Conservation (phyloP, 2,797 vertebrate genomes). For the Psittacula derbiana region DNA sequence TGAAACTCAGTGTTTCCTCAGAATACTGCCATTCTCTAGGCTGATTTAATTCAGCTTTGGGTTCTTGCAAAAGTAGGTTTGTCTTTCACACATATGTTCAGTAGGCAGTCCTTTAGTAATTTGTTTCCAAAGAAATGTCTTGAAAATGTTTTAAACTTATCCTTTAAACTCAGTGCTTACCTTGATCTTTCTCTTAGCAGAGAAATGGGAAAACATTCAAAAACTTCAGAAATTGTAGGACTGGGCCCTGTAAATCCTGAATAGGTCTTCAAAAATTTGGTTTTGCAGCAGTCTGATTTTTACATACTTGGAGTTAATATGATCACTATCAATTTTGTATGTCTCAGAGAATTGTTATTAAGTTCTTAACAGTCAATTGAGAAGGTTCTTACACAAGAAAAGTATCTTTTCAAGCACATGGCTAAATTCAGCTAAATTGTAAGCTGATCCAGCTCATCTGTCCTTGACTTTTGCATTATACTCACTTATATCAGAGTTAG, state of each 20-base stretch:
- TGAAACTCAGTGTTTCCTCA: neutral
- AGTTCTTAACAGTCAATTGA: neutral
- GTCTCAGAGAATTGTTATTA: neutral
- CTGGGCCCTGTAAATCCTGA: neutral
- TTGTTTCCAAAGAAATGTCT: neutral
- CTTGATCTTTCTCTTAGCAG: neutral
- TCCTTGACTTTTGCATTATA: neutral
- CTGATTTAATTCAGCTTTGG: neutral
- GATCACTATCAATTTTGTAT: accelerated
- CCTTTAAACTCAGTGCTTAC: neutral
- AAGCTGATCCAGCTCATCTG: neutral
- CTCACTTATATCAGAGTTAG: neutral
- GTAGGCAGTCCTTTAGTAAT: neutral
- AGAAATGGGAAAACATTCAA: neutral
- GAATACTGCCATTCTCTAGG: neutral
- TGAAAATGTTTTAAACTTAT: neutral
- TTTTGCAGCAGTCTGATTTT: neutral
- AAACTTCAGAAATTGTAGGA: neutral
- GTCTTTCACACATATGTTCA: neutral
- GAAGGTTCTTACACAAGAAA: neutral
- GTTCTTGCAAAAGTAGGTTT: neutral
- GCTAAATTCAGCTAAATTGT: neutral
- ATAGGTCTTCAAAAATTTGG: neutral
- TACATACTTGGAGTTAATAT: neutral
- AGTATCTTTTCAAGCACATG: neutral